Conservation (phyloP, 2,888 invertebrate species). For the Drosophila limbata region DNA sequence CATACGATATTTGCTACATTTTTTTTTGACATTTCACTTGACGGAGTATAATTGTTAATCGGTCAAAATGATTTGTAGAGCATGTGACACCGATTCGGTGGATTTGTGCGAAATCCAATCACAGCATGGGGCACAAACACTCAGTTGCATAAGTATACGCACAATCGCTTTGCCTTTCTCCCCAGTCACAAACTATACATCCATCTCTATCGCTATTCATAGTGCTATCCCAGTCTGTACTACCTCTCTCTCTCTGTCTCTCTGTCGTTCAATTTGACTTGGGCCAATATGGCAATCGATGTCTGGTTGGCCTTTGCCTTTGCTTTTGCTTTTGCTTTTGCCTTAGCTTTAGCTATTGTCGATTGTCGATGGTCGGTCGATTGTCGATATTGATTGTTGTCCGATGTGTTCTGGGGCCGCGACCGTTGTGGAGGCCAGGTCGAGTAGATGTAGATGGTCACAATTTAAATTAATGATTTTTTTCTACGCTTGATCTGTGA, state of each 20-base stretch:
- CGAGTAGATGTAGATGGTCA: constrained; percentile 79
- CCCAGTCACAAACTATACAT: constrained; percentile 12
- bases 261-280: constrained; percentile 62
- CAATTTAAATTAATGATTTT: constrained; percentile 83
- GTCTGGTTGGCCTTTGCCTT: constrained; percentile 49
- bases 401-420: constrained; percentile 54
- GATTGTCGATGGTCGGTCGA: constrained; percentile 29
- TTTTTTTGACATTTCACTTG: neutral
- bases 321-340: constrained; percentile 38
- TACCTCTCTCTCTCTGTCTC: constrained; percentile 6
- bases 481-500: constrained; percentile 81
- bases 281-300: constrained; percentile 66
- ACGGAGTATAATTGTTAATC: neutral
- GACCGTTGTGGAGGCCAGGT: constrained; percentile 37
- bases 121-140: constrained; percentile 17
- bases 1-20: neutral
- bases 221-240: neutral
- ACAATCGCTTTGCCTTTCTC: constrained; percentile 68
- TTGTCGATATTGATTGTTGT: constrained; percentile 24
- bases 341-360: constrained; percentile 35
- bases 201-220: constrained; percentile 1
- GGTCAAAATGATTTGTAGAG: constrained; percentile 3
- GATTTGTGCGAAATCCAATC: constrained; percentile 24
- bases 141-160: constrained; percentile 30
- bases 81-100: constrained; percentile 22